Evolutionary conservation across 2,888 invertebrate species (phyloP), one percentile per base, ranked within the genome.

Genomic region (Sinhomidia bicolor): DNA sequence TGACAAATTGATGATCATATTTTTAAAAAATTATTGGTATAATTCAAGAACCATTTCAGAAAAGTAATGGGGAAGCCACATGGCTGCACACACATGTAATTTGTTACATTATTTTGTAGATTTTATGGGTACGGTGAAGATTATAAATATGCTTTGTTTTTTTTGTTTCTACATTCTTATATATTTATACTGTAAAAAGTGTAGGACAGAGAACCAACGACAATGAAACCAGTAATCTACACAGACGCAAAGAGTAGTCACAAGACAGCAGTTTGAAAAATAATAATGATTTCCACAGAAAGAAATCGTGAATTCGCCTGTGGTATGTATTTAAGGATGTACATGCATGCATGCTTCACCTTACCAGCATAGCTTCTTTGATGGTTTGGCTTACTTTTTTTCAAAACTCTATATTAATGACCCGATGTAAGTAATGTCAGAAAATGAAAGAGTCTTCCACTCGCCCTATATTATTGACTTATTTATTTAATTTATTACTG

Each of bases 291-390:
- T 71, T 54, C 51, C 26, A 74, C 41, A 29, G n/a, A 32, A 23
- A 71, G 23, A 51, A 83, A 83, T 57, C 83, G 83, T 83, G 83
- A 83, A 57, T 9, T 36, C 29, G 23, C 83, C 74, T 57, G 83
- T 60, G 83, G 83, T 41, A n/a, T 36, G 36, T 36, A 7, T n/a
- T n/a, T n/a, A n/a, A n/a, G n/a, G n/a, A n/a, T n/a, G n/a, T n/a
- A n/a, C n/a, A n/a, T n/a, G n/a, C n/a, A n/a, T n/a, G 36, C 7
- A 54, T 23, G 47, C 20, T 47, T 74, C 74, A 51, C 51, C 26
- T 74, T 51, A 26, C 47, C 51, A 74, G 20, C 47, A 29, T 57
- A 74, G 74, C 74, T 74, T 74, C 47, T 74, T 47, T 10, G 9
- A 74, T 74, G 29, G 23, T 12, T 51, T 74, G 74, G 23, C 47